Evolutionary conservation across 2,888 invertebrate species (phyloP), one percentile per base, ranked within the genome.

Genomic region (Reticulitermes lucifugus): DNA sequence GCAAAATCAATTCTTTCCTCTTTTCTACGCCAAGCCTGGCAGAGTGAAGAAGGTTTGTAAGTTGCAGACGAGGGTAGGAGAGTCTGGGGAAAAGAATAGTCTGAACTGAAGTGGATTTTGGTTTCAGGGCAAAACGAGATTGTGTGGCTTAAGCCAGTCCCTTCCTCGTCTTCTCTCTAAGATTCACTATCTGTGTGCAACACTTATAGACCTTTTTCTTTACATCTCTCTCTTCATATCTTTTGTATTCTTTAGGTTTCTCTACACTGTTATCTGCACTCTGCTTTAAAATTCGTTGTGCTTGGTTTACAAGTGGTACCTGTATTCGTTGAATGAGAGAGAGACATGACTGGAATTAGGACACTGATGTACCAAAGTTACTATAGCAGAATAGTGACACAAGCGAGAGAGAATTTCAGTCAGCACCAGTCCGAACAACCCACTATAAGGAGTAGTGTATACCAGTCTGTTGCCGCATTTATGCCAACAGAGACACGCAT

Each of bases 1-100:
- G 91, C 91, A 91, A 91, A 91, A 91, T 91, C 91, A 91, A 91
- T 91, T 91, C 91, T 89, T 90, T 89, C 90, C 87, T 88, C 87
- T 88, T 88, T 87, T 88, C 87, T 86, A 85, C 80, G 73, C 73
- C 18, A 18, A 73, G 73, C 35, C 41, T 73, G 35, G 73, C 25
- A 73, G 41, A 73, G 73, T 73, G 41, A 73, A 71, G 71, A 14
- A 41, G 73, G 73, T 73, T 73, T 79, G 79, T n/a, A 41, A 77
- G 77, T 43, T 77, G 21, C 59, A 25, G 22, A 60, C 21, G 25
- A 18, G 35, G 80, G 80, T 9, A 35, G 46, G 21, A 51, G 79
- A 51, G 51, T 51, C 79, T 80, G 80, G 60, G 80, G n/a, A 41
- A 80, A 80, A 80, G 80, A 80, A 80, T 60, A 80, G 80, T 60